Conservation (phyloP, 2,797 vertebrate genomes). For the Peromyscus eremicus region DNA sequence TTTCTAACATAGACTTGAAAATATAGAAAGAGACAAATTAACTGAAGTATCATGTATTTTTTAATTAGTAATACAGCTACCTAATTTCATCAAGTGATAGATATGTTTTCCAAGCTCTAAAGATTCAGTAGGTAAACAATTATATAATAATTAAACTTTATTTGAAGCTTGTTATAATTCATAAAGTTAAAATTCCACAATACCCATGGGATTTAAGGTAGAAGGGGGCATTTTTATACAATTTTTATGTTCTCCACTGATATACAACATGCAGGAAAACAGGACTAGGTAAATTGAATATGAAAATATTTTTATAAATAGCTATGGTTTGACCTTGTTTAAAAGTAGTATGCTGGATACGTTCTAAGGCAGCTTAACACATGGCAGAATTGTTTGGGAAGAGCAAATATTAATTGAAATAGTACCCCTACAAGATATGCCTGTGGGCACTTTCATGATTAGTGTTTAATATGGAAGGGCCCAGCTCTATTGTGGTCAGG, state of each 20-base stretch:
- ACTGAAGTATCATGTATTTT: neutral
- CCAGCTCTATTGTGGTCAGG: too few relatives aligned
- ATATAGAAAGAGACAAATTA: neutral
- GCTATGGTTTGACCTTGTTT: neutral
- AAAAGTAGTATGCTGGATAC: neutral
- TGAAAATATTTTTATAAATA: neutral
- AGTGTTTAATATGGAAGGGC: neutral
- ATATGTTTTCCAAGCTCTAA: neutral
- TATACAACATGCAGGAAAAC: neutral
- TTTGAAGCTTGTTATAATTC: neutral
- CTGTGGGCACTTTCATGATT: neutral
- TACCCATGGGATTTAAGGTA: neutral
- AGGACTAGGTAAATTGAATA: neutral
- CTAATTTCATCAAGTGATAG: neutral
- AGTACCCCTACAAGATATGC: neutral
- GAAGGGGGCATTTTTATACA: neutral
- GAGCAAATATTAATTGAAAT: neutral
- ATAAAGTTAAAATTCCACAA: neutral
- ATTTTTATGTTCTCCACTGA: neutral
- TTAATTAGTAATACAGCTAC: neutral
- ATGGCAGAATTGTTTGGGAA: neutral
- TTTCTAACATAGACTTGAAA: neutral
- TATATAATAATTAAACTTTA: neutral
- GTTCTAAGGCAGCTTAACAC: neutral
- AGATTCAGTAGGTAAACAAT: neutral